Evolutionary conservation across 35 echinoderm and acorn worm species (phyloP), one percentile per base, ranked within the genome.

Genomic region (Heliocidaris erythrogramma): DNA sequence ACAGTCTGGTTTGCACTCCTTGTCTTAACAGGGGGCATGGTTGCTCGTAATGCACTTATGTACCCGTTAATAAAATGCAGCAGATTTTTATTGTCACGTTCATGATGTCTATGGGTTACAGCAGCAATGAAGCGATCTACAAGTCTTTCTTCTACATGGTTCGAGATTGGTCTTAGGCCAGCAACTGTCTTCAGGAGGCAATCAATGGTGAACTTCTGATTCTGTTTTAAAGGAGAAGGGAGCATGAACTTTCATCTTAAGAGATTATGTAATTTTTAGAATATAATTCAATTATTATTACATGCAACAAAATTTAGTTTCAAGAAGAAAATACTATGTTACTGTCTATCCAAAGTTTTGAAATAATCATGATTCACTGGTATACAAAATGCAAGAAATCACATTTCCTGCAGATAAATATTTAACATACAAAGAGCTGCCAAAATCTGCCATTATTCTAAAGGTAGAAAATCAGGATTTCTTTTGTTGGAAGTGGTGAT

Each of bases 151-250:
- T 97, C 94, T 27, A 94, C 31, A 29, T 95, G 16, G 21, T 53
- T 6, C 18, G 59, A 16, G 2, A 86, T 49, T 27, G 95, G 94
- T 90, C 94, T 94, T 30, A 97, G 95, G 48, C 90, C 91, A 21
- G 95, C 88, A 60, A 96, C 47, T 85, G 90, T 71, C 18, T 95
- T 96, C 30, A 97, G 59, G 35, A 97, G 87, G 86, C 97, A 97
- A n/a, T 96, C 94, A 48, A 96, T 2, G 60, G 97, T 97, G 53
- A 92, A 86, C 47, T 90, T 92, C 91, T 92, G 48, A 18, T 90
- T 48, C 97, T 97, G 88, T 13, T 47, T 48, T 89, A 1, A 89
- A 89, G 87, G 18, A 89, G 9, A 89, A 35, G 32, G n/a, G 29
- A 86, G 87, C 47, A 89, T 47, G 2, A 86, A 13, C 14, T 10